Evolutionary conservation across 2,113 vertebrate species (phyloP), one percentile per base, ranked within the genome.

Genomic region (Ranitomeya imitator): DNA sequence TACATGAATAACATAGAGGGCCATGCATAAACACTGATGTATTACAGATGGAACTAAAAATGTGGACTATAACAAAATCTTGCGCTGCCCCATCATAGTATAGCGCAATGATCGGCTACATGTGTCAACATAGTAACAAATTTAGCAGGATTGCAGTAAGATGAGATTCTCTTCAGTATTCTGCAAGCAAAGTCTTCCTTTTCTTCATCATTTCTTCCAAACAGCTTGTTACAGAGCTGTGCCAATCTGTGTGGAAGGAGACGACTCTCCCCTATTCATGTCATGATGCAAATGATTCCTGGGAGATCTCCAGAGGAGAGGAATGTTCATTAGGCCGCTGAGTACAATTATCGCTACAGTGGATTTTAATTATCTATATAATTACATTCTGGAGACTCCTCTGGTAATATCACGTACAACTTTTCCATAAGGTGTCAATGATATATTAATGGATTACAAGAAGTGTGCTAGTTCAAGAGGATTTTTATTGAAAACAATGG

Each of bases 281-380:
- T 71, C 67, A 51, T 52, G 87, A 3, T 90, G 79, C 90, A 91
- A 91, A 91, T 88, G 73, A 83, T 79, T 81, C 89, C 90, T 93
- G 73, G 78, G 77, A 85, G 87, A 71, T 91, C 86, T 91, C n/a
- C 45, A 55, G 78, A 37, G 1, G 52, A 79, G 19, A 87, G 86
- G 82, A 65, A 74, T 71, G 2, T 74, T 90, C 60, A 0, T 13
- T 79, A 85, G 86, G 69, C 61, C 63, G 77, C n/a, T 10, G 74
- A 12, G 2, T 2, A 79, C 51, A 23, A 84, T 89, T 55, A 21
- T 80, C 83, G 55, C 73, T 87, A 76, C 79, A 88, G 52, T 85
- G 52, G 83, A 63, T 89, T 92, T 92, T 90, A 89, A 77, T 89
- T 90, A 85, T 77, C 79, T 12, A 8, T 89, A 74, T 60, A 73